phyloP scores from a whole-genome alignment of 2,797 vertebrate species.

The Peromyscus nudipes region DNA sequence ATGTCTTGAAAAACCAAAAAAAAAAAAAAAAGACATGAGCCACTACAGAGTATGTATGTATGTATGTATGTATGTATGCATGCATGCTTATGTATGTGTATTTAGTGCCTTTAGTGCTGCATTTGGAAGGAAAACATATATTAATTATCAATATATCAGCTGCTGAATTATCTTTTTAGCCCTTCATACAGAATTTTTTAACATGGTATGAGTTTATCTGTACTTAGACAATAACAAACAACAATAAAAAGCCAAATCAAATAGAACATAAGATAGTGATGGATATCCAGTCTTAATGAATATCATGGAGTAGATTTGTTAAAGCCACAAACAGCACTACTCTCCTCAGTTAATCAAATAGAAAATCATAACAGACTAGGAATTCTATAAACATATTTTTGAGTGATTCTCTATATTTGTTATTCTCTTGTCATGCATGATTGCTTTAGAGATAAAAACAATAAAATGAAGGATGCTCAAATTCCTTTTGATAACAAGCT shows the following conservation, averaged over 20 bases:
- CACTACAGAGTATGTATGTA: background rate
- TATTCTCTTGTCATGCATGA: background rate
- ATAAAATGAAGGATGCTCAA: background rate
- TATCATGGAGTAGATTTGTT: background rate
- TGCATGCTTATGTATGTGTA: background rate
- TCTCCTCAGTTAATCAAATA: background rate
- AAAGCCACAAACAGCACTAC: background rate
- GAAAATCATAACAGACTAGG: background rate
- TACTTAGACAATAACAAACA: background rate
- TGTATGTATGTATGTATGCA: background rate
- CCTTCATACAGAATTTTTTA: background rate
- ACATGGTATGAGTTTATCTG: background rate
- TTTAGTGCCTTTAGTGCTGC: background rate
- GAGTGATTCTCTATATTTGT: background rate
- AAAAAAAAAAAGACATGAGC: background rate
- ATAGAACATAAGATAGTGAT: background rate
- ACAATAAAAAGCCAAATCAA: background rate
- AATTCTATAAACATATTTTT: background rate
- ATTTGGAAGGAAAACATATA: background rate
- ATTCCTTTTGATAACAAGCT: background rate
- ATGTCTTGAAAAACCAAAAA: too few relatives aligned
- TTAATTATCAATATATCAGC: background rate
- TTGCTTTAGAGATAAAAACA: background rate
- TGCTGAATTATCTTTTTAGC: background rate
- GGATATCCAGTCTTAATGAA: background rate